Evolutionary conservation across 2,888 invertebrate genomes (phyloP).

Genomic region (Dexiosoma caninum): DNA sequence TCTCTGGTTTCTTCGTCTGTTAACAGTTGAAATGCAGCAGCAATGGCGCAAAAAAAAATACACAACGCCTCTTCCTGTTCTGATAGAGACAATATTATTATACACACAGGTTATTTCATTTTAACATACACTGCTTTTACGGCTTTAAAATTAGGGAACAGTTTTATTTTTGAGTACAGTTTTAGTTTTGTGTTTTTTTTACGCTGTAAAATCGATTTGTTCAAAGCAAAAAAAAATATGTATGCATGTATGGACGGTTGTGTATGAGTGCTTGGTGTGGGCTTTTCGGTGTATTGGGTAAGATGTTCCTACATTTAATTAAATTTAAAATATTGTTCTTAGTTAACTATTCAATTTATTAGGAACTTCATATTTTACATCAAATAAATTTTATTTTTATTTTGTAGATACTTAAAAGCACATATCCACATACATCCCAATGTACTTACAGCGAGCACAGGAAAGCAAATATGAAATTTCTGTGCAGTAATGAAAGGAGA

Average conservation of each 20-base stretch:
- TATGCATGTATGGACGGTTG: background rate
- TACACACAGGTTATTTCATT: background rate
- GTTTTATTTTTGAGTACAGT: slow-evolving; percentile 38
- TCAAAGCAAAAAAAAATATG: background rate
- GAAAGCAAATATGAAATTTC: slow-evolving; percentile 21
- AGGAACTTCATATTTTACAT: slow-evolving; percentile 51
- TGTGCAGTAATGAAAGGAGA: slow-evolving; percentile 10
- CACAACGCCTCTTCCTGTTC: slow-evolving; percentile 53
- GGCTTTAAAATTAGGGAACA: slow-evolving; percentile 14
- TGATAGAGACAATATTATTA: background rate
- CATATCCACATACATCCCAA: background rate
- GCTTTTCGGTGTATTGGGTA: slow-evolving; percentile 14
- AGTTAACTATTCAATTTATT: slow-evolving; percentile 62
- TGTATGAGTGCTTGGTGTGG: background rate
- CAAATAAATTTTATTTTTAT: slow-evolving; percentile 8
- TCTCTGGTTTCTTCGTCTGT: background rate
- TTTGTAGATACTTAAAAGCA: background rate
- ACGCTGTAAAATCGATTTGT: background rate
- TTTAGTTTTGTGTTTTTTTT: background rate
- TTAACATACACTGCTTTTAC: background rate
- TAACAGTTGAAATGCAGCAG: background rate
- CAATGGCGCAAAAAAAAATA: slow-evolving; percentile 54
- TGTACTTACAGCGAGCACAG: background rate
- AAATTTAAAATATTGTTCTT: slow-evolving; percentile 61
- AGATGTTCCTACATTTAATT: slow-evolving; percentile 54